phyloP scores from a whole-genome alignment of 1,140 invertebrate genomes.

The Drosophila orosa region DNA sequence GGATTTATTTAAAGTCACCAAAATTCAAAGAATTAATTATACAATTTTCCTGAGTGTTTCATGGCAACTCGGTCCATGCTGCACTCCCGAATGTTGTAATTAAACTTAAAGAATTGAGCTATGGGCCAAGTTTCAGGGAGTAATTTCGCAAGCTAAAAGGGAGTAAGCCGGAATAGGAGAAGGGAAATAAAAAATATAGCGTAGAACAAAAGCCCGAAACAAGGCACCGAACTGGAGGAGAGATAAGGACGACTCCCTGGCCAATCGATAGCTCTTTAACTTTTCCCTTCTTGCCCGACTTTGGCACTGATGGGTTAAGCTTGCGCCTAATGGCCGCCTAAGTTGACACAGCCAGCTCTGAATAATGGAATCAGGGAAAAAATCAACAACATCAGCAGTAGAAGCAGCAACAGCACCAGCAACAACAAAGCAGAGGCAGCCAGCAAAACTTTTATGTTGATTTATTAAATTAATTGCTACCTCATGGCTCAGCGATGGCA shows the following conservation, averaged over 20 bases:
- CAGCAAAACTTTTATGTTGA: slow-evolving; percentile 74
- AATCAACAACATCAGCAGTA: slow-evolving; percentile 13
- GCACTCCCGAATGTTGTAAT: slow-evolving; percentile 63
- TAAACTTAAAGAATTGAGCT: slow-evolving; percentile 74
- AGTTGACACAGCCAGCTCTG: slow-evolving; percentile 65
- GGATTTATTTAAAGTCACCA: background rate
- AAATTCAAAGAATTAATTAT: slow-evolving; percentile 1
- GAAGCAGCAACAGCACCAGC: background rate
- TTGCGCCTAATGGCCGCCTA: slow-evolving; percentile 70
- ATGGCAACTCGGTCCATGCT: background rate
- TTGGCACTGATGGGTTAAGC: slow-evolving; percentile 78
- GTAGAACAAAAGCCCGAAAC: slow-evolving; percentile 52
- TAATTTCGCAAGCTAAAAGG: slow-evolving; percentile 17
- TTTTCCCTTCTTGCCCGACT: slow-evolving; percentile 48
- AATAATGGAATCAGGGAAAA: slow-evolving; percentile 41
- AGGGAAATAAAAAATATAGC: slow-evolving; percentile 23
- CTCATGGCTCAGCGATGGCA: slow-evolving; percentile 44
- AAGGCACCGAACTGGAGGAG: slow-evolving; percentile 5
- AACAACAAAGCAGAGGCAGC: slow-evolving; percentile 13
- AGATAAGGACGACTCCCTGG: slow-evolving; percentile 14
- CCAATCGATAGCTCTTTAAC: slow-evolving; percentile 78
- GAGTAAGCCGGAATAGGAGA: slow-evolving; percentile 28
- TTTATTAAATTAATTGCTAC: slow-evolving; percentile 82
- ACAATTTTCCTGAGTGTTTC: slow-evolving; percentile 18
- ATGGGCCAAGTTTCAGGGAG: slow-evolving; percentile 48